Percentiles rank a stretch among this genome's conserved stretches.
Evolutionary conservation across 2,888 invertebrate species (phyloP).

Genomic region (Blastobasis lacticolella): DNA sequence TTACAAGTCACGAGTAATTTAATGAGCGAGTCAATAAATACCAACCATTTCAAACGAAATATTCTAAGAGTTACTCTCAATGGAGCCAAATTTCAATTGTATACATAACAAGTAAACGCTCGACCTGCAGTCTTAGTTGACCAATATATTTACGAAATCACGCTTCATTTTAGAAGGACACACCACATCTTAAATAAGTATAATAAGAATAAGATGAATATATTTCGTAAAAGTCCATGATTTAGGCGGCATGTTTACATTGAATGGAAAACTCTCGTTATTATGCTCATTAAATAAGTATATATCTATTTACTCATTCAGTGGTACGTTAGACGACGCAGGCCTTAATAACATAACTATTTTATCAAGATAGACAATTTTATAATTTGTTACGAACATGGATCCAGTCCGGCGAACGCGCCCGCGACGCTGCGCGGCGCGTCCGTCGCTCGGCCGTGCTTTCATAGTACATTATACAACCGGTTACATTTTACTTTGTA

Average conservation of each 20-base stretch:
- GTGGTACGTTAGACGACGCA: constrained; percentile 4
- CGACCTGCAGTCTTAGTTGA: neutral
- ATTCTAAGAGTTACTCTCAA: too few species aligned
- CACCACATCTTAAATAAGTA: constrained; percentile 35
- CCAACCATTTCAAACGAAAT: too few species aligned
- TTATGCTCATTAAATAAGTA: neutral
- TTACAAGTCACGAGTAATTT: too few species aligned
- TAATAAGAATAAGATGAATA: constrained; percentile 22
- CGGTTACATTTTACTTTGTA: constrained; percentile 20
- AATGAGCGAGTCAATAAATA: too few species aligned
- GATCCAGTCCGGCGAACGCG: constrained; percentile 7
- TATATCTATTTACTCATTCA: constrained; percentile 1
- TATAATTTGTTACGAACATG: constrained; percentile 7
- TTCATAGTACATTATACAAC: constrained; percentile 17
- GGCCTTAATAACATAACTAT: constrained; percentile 7
- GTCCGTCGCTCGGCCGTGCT: constrained; percentile 8
- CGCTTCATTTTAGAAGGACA: constrained; percentile 34
- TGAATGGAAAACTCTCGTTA: neutral
- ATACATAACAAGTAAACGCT: too few species aligned
- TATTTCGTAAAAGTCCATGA: constrained; percentile 3
- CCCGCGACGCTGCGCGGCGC: neutral
- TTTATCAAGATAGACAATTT: neutral
- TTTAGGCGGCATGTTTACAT: neutral
- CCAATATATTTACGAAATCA: constrained; percentile 27
- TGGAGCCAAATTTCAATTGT: too few species aligned